Conservation (phyloP, 2,888 invertebrate genomes). For the Brassicogethes aeneus region DNA sequence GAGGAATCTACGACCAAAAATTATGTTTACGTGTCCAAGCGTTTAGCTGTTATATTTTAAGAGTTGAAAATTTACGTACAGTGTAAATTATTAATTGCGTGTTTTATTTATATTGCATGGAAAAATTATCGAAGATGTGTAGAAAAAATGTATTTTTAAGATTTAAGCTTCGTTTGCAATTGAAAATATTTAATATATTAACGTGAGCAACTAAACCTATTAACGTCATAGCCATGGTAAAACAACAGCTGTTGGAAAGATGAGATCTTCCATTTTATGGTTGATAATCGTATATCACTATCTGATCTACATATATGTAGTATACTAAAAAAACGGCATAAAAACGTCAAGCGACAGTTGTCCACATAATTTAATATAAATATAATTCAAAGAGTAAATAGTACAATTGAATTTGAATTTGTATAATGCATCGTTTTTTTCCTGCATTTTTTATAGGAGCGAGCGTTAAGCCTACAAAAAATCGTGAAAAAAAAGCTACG, state of each 20-base stretch:
- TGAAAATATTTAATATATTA: too few relatives aligned
- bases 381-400: constrained; percentile 16
- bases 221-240: too few relatives aligned
- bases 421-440: constrained; percentile 7
- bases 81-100: too few relatives aligned
- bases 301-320: constrained; percentile 1
- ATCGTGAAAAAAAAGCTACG: constrained; percentile 15
- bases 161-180: too few relatives aligned
- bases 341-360: constrained; percentile 19
- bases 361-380: constrained; percentile 19
- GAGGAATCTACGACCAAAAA: too few relatives aligned
- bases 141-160: too few relatives aligned
- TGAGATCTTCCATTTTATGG: neutral
- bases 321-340: constrained; percentile 9
- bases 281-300: neutral
- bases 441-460: constrained; percentile 8
- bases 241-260: constrained; percentile 1
- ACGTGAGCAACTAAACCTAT: too few relatives aligned
- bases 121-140: too few relatives aligned
- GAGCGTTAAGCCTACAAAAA: constrained; percentile 20
- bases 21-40: too few relatives aligned
- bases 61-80: too few relatives aligned
- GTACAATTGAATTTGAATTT: constrained; percentile 15
- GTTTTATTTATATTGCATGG: too few relatives aligned
- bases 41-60: too few relatives aligned